Evolutionary conservation across 2,888 invertebrate genomes (phyloP), one percentile per base, ranked within the genome.

Genomic region (Branchipolynoe longqiensis): DNA sequence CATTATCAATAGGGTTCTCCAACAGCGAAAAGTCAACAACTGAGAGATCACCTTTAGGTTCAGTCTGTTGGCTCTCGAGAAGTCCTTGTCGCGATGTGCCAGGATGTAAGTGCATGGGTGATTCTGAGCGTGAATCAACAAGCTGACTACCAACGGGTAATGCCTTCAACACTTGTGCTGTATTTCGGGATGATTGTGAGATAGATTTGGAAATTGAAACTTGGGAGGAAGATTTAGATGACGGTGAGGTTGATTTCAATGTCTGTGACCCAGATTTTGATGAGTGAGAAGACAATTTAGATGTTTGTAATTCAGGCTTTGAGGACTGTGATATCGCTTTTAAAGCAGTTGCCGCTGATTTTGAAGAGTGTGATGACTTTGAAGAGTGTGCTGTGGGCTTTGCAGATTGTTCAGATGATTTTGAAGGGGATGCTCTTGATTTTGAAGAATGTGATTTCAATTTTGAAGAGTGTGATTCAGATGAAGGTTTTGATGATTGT

Each of bases 1-100:
- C 81, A 40, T 58, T 41, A 36, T 85, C 85, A 14, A 85, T 40
- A 82, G 82, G 73, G 40, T 85, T 85, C 54, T 85, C 85, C 22
- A 85, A 28, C 48, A 85, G 38, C 4, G 82, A 82, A 48, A 82
- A 82, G 69, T 85, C 85, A 22, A 82, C 64, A n/a, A 58, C 58
- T 48, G 41, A 41, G 58, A 58, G 2, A 22, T 58, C 82, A 1
- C 58, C 82, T 78, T 78, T 78, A 25, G 78, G 28, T 28, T 78
- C 41, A 31, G 41, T 6, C 28, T 78, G 78, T 41, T 78, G 78
- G 48, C 28, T 41, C 48, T 78, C 41, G 18, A 78, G 48, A 3
- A 78, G 28, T 18, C 48, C 28, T 18, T 69, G 69, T 4, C 69
- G 69, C 14, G 62, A 2, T 0, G n/a, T 38, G 33, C 1, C 38